Evolutionary conservation across 1,140 invertebrate species (phyloP).

Genomic region (Atta colombica): DNA sequence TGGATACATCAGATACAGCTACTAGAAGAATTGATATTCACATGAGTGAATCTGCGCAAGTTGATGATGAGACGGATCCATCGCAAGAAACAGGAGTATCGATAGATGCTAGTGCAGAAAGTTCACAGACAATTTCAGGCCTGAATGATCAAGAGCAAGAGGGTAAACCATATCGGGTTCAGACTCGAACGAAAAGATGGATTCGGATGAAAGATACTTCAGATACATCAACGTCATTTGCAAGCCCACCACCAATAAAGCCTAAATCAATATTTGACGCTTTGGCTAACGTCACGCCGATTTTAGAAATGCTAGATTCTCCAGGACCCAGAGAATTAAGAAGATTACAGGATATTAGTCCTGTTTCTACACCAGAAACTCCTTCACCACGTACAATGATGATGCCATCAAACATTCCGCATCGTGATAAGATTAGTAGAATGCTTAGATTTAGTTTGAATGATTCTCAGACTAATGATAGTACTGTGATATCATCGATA

Average conservation of each 20-base stretch:
- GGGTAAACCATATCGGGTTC: slow-evolving; percentile 69
- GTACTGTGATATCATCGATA: slow-evolving; percentile 23
- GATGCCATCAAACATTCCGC: slow-evolving; percentile 81
- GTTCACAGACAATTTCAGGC: slow-evolving; percentile 65
- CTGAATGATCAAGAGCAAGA: not conserved
- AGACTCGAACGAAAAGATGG: slow-evolving; percentile 56
- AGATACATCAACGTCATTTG: slow-evolving; percentile 83
- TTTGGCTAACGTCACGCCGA: slow-evolving; percentile 74
- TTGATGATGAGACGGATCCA: slow-evolving; percentile 64
- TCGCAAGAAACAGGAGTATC: slow-evolving; percentile 47
- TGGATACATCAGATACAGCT: not conserved
- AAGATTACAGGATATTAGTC: slow-evolving; percentile 74
- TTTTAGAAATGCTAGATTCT: slow-evolving; percentile 82
- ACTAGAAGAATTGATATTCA: slow-evolving; percentile 61
- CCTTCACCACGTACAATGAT: slow-evolving; percentile 83
- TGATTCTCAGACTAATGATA: slow-evolving; percentile 40
- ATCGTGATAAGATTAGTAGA: slow-evolving; percentile 66
- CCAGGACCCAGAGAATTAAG: slow-evolving; percentile 69
- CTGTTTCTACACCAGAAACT: slow-evolving; percentile 84
- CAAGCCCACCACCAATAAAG: slow-evolving; percentile 79
- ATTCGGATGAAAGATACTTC: slow-evolving; percentile 79
- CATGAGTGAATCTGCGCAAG: slow-evolving; percentile 45
- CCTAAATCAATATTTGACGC: slow-evolving; percentile 59
- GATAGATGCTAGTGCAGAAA: slow-evolving; percentile 79
- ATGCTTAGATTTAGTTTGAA: slow-evolving; percentile 65